Evolutionary conservation across 2,797 vertebrate species (phyloP), one percentile per base, ranked within the genome.

Genomic region (Sus cebifrons): DNA sequence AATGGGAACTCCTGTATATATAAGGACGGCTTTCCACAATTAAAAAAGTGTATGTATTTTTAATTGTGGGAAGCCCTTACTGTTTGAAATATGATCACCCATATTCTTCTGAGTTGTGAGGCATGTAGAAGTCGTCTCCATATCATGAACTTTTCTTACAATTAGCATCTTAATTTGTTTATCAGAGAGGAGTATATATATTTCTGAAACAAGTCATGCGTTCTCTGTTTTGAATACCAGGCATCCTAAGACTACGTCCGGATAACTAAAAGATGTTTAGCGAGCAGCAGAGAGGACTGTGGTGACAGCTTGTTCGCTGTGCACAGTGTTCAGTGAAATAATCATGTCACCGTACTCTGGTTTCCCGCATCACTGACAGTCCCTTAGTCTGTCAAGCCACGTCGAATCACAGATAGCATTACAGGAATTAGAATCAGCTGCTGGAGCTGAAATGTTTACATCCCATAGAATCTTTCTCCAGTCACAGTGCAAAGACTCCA

Each of bases 321-420:
- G 93, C 93, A 89, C 96, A 95, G 94, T 86, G 96, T 97, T 97
- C 97, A 98, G 97, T 96, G 96, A 96, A 98, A 97, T 98, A 98
- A 98, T 98, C 95, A 96, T 79, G 97, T 98, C 98, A 98, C 97
- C 85, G 87, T 91, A 91, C 83, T 88, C 94, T 98, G 97, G 94
- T 93, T 98, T 98, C 98, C 98, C 98, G 97, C 75, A 95, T 97
- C 97, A 96, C 97, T 83, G 64, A 97, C 96, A 98, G 96, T 98
- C 97, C 97, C 97, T 91, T 97, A 96, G 97, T 97, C 97, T 98
- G 96, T 97, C 97, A 96, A 95, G 96, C 94, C 87, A 96, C n/a
- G 92, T 96, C 54, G 86, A 97, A 75, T 97, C 95, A 97, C 96
- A 96, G 92, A 95, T 88, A 95, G 94, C 96, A 89, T 82, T 95